Evolutionary conservation across 92 coral and sea anemone genomes (phyloP).

Genomic region (Palythoa caribaeorum): DNA sequence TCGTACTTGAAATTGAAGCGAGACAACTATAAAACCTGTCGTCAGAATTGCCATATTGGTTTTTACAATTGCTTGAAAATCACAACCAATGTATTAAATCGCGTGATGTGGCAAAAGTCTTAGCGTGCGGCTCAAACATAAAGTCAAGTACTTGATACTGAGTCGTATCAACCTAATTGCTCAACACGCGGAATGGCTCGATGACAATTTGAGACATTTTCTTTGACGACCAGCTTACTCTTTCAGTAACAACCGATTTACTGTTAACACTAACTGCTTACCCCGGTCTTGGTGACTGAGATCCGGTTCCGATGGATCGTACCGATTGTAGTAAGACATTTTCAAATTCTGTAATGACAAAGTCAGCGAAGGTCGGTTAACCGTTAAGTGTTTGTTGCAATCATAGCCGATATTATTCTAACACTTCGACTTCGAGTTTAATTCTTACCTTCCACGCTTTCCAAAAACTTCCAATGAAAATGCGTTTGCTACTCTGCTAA

Average conservation of each 20-base stretch:
- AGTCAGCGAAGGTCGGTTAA: background rate
- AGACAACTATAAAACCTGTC: background rate
- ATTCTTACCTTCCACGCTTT: background rate
- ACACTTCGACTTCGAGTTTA: too few species aligned
- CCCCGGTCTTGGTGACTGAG: constrained; percentile 2
- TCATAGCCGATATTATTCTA: background rate
- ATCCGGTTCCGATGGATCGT: constrained; percentile 39
- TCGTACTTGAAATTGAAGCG: background rate
- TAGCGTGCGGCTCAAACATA: background rate
- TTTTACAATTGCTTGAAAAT: background rate
- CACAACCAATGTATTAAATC: background rate
- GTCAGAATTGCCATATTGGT: background rate
- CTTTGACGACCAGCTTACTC: background rate
- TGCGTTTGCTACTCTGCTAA: background rate
- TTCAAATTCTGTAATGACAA: constrained; percentile 5
- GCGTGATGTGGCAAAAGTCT: background rate
- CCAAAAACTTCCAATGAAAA: background rate
- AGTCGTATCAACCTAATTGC: background rate
- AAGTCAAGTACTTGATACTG: background rate
- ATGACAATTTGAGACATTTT: background rate
- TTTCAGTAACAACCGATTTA: background rate
- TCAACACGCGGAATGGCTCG: background rate
- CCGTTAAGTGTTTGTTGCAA: background rate
- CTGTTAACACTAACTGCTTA: background rate
- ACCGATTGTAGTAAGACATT: constrained; percentile 32